Base-by-base conservation (phyloP, 2,888 invertebrate species). In the Belgica antarctica region DNA sequence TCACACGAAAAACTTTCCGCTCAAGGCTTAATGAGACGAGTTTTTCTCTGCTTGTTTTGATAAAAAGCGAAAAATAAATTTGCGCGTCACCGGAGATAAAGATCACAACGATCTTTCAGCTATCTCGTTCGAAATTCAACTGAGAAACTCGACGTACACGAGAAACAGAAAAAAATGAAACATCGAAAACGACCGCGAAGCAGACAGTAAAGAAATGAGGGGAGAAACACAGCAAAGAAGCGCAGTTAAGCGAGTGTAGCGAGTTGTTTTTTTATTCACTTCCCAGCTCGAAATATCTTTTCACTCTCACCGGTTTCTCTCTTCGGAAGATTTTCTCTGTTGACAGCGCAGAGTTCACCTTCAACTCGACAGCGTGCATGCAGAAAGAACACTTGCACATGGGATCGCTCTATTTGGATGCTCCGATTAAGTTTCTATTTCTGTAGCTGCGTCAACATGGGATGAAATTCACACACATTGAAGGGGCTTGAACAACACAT, bases 111-210 rank as follows among this genome's bases (percentile, higher is more conserved):
- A 52, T 52, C 52, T 52, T 22, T 4, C 52, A 10, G 17, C 52
- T 52, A 52, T 52, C 52, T 52, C 52, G 52, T 52, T 52, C 52
- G 22, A 52, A 52, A 52, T 22, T 17, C 52, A 52, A 52, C 52
- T 52, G 52, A 52, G 52, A 17, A 52, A 22, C 17, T 22, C 12
- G 52, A 4, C 17, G 22, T 19, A 17, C n/a, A n/a, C n/a, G 17
- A 19, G 52, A 52, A 22, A 22, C 7, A 31, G 34, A 31, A 31
- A 31, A 31, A 31, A 31, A 31, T 8, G 12, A 52, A 52, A 52
- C 52, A 52, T 52, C 52, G 52, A 52, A 52, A 52, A 22, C 52
- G 19, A 22, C 3, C 5, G 12, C 52, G 52, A 7, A n/a, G n/a
- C 22, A 52, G 17, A 7, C 52, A 52, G 12, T 22, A 52, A 52